A percentile compares a stretch with the other conserved stretches of the same genome.
Evolutionary conservation across 1,140 invertebrate genomes (phyloP).

Genomic region (Phortica variegata): DNA sequence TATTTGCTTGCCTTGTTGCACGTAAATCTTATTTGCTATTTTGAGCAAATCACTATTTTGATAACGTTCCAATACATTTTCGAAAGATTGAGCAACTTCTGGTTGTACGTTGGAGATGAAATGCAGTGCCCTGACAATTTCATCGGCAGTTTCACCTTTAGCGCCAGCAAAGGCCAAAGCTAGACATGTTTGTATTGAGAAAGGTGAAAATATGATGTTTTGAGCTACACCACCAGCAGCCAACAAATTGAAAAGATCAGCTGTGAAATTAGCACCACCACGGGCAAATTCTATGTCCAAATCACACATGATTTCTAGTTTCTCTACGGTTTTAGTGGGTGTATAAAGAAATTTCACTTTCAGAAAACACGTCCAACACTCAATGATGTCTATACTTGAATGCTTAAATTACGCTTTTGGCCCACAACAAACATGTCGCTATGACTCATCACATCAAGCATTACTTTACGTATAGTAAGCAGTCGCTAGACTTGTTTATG

Average conservation of each 20-base stretch:
- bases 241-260: constrained; percentile 9
- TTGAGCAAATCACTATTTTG: constrained; percentile 53
- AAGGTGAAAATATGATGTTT: constrained; percentile 55
- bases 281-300: constrained; percentile 16
- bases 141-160: constrained; percentile 58
- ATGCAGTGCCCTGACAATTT: constrained; percentile 58
- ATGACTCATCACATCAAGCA: no score
- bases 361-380: no score
- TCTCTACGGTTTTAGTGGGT: no score
- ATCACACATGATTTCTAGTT: constrained; percentile 6
- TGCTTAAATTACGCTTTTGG: no score
- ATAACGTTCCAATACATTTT: constrained; percentile 34
- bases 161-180: constrained; percentile 58
- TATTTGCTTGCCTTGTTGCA: constrained; percentile 58
- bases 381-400: no score
- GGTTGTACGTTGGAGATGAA: constrained; percentile 20
- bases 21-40: constrained; percentile 67
- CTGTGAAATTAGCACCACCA: constrained; percentile 9
- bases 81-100: constrained; percentile 23
- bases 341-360: no score
- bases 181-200: constrained; percentile 48
- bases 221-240: constrained; percentile 5
- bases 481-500: no score
- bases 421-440: no score
- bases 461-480: no score